phyloP scores from a whole-genome alignment of 2,113 vertebrate genomes.

The Serilophus lunatus region DNA sequence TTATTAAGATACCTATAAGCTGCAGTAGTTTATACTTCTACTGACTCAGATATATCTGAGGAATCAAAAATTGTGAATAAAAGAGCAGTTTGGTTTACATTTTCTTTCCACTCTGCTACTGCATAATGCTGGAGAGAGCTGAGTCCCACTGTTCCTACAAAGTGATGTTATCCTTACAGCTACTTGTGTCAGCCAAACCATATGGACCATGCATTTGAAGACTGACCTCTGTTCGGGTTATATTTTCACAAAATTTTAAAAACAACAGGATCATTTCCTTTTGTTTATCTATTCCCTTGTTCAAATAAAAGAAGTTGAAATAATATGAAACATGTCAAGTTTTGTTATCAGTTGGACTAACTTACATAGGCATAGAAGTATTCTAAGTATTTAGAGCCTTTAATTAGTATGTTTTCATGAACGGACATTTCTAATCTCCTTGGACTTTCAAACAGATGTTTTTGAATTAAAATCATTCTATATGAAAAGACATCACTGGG shows the following conservation, averaged over 20 bases:
- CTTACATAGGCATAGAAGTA: constrained; percentile 65
- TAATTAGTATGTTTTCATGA: constrained; percentile 71
- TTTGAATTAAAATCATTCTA: constrained; percentile 64
- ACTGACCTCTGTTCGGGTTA: constrained; percentile 33
- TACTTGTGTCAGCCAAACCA: constrained; percentile 43
- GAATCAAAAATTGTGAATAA: constrained; percentile 13
- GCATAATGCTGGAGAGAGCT: background rate
- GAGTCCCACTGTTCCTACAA: constrained; percentile 11
- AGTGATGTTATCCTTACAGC: constrained; percentile 41
- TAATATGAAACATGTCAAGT: constrained; percentile 57
- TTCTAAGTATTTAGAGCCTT: constrained; percentile 68
- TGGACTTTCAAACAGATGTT: constrained; percentile 69
- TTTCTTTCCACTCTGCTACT: constrained; percentile 47
- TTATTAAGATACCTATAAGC: constrained; percentile 7
- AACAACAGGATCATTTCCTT: constrained; percentile 35
- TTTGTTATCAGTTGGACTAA: constrained; percentile 63
- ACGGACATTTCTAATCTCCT: constrained; percentile 59
- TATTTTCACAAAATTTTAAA: constrained; percentile 55
- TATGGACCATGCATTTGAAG: constrained; percentile 36
- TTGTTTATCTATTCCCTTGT: constrained; percentile 58
- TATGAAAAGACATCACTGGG: constrained; percentile 68
- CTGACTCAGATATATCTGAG: background rate
- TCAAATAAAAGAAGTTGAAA: constrained; percentile 66
- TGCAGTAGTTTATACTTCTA: background rate
- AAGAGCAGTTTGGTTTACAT: background rate